Evolutionary conservation across 2,113 vertebrate genomes (phyloP).

Genomic region (Dicrurus megarhynchus): DNA sequence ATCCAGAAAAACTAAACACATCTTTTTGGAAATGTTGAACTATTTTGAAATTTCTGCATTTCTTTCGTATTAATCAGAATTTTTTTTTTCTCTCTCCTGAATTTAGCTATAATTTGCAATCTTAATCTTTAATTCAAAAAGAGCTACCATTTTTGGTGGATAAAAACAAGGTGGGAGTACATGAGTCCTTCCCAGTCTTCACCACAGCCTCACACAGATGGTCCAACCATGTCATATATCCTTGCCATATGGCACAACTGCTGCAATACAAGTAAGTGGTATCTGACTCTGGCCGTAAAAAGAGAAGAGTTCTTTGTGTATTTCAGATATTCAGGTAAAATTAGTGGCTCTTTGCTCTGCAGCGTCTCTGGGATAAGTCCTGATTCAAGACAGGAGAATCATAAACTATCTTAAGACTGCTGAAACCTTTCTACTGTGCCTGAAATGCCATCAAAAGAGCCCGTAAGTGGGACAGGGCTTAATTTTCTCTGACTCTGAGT

Average conservation of each 20-base stretch:
- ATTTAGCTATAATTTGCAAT: background rate
- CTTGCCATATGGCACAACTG: rapidly evolving
- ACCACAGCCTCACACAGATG: background rate
- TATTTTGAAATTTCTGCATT: constrained; percentile 20
- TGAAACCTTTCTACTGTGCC: background rate
- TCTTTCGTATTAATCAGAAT: constrained; percentile 1
- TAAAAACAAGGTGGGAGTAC: background rate
- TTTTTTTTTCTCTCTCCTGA: background rate
- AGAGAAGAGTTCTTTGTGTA: background rate
- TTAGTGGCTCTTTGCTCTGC: background rate
- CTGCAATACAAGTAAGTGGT: background rate
- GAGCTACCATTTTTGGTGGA: background rate
- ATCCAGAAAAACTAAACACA: background rate
- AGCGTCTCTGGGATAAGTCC: background rate
- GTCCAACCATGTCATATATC: background rate
- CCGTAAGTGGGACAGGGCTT: background rate
- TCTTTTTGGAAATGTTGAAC: background rate
- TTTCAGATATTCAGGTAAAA: background rate
- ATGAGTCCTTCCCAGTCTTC: background rate
- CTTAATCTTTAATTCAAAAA: background rate
- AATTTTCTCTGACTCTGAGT: background rate
- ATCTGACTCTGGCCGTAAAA: background rate
- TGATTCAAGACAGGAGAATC: background rate
- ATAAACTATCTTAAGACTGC: background rate
- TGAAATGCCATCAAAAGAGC: background rate